Evolutionary conservation across 2,797 vertebrate species (phyloP).

Genomic region (Enoplosus armatus): DNA sequence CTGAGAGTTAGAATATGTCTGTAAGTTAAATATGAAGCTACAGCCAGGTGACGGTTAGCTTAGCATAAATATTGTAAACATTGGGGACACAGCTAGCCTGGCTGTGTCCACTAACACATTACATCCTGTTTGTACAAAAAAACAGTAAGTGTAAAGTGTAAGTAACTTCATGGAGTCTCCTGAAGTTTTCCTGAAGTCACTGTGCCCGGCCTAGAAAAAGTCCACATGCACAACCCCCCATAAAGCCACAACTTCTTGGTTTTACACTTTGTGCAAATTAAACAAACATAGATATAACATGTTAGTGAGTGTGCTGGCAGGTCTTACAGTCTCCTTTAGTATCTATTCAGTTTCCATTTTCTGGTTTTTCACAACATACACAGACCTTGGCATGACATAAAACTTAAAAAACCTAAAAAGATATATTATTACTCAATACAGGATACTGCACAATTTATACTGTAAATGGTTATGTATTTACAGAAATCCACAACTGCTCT

Average conservation of each 20-base stretch:
- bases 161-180: too few species aligned
- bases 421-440: conserved; percentile 13
- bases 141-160: too few species aligned
- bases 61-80: neutral
- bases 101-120: too few species aligned
- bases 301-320: too few species aligned
- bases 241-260: too few species aligned
- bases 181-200: too few species aligned
- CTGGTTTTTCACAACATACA: conserved; percentile 6
- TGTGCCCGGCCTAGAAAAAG: too few species aligned
- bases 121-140: too few species aligned
- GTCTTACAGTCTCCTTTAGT: neutral
- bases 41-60: neutral
- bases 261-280: too few species aligned
- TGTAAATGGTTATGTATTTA: conserved; percentile 45
- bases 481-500: conserved; percentile 37
- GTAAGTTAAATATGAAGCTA: neutral
- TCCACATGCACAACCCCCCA: too few species aligned
- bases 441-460: neutral
- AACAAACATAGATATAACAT: too few species aligned
- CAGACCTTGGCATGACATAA: neutral
- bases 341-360: conserved; percentile 5
- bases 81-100: neutral
- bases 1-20: neutral
- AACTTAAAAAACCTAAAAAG: neutral